Conservation (phyloP, 2,888 invertebrate genomes). For the Agrotis clavis region DNA sequence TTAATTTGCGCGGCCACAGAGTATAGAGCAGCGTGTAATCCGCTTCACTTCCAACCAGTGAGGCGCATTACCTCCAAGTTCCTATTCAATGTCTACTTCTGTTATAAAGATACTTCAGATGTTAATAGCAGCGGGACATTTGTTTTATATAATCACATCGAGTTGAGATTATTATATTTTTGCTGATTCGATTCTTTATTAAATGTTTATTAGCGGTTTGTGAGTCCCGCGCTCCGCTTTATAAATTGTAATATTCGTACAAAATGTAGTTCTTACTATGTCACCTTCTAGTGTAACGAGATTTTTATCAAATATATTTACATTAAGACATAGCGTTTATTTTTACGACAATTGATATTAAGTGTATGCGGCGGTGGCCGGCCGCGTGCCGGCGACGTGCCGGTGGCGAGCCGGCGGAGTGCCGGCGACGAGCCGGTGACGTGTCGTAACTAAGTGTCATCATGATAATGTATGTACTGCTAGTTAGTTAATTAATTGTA, state of each 20-base stretch:
- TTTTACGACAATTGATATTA: constrained; percentile 73
- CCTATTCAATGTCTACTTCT: constrained; percentile 66
- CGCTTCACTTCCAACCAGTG: constrained; percentile 78
- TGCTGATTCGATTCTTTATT: constrained; percentile 20
- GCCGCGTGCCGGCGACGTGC: constrained; percentile 13
- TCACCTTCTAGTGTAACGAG: constrained; percentile 85
- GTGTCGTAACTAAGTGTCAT: constrained; percentile 43
- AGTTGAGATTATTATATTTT: background rate
- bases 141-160: background rate
- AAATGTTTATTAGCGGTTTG: background rate
- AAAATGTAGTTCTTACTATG: constrained; percentile 81
- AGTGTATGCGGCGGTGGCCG: constrained; percentile 45
- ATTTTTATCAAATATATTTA: constrained; percentile 68
- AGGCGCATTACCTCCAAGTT: constrained; percentile 74
- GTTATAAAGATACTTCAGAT: constrained; percentile 22
- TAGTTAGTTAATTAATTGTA: constrained; percentile 81
- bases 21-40: constrained; percentile 63
- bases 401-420: constrained; percentile 19
- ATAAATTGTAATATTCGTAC: constrained; percentile 73
- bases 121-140: constrained; percentile 17
- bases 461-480: constrained; percentile 63
- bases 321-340: constrained; percentile 74
- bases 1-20: constrained; percentile 42
- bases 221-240: constrained; percentile 27
- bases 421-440: constrained; percentile 28